phyloP scores from a whole-genome alignment of 2,888 invertebrate genomes.

The Leucophora obtusa region DNA sequence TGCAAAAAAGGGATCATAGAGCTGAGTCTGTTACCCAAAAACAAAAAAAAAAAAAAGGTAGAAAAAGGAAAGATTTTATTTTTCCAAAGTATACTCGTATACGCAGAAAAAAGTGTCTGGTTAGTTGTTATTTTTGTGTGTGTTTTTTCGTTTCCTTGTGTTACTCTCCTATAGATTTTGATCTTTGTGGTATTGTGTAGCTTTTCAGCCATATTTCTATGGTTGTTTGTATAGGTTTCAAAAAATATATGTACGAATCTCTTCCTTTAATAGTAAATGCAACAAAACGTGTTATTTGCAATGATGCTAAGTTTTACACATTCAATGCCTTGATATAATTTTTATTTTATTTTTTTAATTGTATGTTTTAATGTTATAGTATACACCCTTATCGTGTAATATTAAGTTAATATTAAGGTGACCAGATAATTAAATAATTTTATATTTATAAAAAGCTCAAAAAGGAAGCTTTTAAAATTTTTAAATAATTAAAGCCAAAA shows the following conservation, averaged over 20 bases:
- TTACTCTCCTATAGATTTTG: slow-evolving; percentile 51
- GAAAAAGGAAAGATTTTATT: slow-evolving; percentile 21
- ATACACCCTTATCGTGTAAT: slow-evolving; percentile 21
- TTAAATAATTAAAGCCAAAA: no score
- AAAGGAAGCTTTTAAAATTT: no score
- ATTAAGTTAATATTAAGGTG: not conserved
- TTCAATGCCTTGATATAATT: slow-evolving; percentile 17
- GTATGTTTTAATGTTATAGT: slow-evolving; percentile 44
- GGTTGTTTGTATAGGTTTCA: not conserved
- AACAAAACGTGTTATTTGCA: slow-evolving; percentile 60
- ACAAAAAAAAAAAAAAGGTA: not conserved
- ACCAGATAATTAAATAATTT: no score
- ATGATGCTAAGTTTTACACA: slow-evolving; percentile 51
- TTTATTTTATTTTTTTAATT: slow-evolving; percentile 47
- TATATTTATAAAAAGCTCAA: no score
- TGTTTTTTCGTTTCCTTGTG: slow-evolving; percentile 6
- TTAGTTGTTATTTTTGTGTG: slow-evolving; percentile 54
- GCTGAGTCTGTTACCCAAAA: slow-evolving; percentile 25
- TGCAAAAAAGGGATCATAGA: slow-evolving; percentile 4
- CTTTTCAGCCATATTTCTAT: slow-evolving; percentile 52
- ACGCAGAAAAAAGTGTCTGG: slow-evolving; percentile 52
- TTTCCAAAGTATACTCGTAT: slow-evolving; percentile 5
- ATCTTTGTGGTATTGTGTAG: slow-evolving; percentile 59
- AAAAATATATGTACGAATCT: not conserved
- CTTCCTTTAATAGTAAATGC: slow-evolving; percentile 35